Percentiles rank a stretch among this genome's conserved stretches.
Evolutionary conservation across 2,113 vertebrate species (phyloP).

Genomic region (Poeciliopsis retropinna): DNA sequence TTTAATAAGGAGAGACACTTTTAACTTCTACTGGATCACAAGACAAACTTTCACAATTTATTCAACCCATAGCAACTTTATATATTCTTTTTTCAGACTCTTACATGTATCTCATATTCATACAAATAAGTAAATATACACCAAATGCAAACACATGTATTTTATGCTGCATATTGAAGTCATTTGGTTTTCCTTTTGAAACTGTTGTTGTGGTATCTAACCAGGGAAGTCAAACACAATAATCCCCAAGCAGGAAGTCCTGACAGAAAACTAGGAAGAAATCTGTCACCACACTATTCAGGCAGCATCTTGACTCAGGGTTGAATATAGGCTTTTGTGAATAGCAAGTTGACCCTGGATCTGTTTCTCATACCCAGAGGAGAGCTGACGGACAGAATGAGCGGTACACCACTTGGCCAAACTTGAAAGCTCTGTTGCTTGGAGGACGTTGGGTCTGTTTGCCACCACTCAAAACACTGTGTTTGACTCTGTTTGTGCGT

Average conservation of each 20-base stretch:
- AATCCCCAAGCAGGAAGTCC: slow-evolving; percentile 7
- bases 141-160: neutral
- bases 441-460: slow-evolving; percentile 53
- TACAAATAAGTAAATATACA: neutral
- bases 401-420: slow-evolving; percentile 56
- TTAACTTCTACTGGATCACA: neutral
- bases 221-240: slow-evolving; percentile 12
- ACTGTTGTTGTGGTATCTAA: neutral
- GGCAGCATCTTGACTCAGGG: slow-evolving; percentile 6
- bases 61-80: neutral
- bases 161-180: too few species aligned
- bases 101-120: neutral
- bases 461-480: slow-evolving; percentile 50
- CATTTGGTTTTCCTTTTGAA: neutral
- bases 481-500: slow-evolving; percentile 49
- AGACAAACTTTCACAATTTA: neutral
- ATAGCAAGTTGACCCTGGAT: slow-evolving; percentile 51
- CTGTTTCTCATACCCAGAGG: slow-evolving; percentile 44
- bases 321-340: slow-evolving; percentile 37
- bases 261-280: slow-evolving; percentile 33
- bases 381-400: slow-evolving; percentile 53
- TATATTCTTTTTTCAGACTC: neutral
- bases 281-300: slow-evolving; percentile 17
- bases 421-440: slow-evolving; percentile 64
- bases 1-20: neutral